A percentile compares a stretch with the other conserved stretches of the same genome.
phyloP scores from a whole-genome alignment of 2,888 invertebrate species.

The Drosophila mettleri region DNA sequence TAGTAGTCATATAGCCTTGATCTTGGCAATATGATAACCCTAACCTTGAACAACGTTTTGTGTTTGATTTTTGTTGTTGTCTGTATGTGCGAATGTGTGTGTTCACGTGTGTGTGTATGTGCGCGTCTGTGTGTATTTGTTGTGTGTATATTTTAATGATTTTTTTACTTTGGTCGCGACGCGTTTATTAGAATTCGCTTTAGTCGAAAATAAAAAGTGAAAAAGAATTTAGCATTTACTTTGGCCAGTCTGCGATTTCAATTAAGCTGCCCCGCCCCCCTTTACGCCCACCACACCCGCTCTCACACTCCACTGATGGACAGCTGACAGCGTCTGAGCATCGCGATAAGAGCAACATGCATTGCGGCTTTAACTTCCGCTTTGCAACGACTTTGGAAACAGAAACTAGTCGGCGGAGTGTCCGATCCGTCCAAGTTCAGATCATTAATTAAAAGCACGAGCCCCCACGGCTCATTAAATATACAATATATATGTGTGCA shows the following conservation, averaged over 20 bases:
- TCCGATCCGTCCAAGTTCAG: slow-evolving; percentile 58
- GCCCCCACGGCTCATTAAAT: slow-evolving; percentile 66
- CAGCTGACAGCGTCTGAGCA: slow-evolving; percentile 29
- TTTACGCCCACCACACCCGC: background rate
- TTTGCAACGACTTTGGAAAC: slow-evolving; percentile 50
- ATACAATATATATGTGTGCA: slow-evolving; percentile 16
- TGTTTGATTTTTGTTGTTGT: slow-evolving; percentile 64
- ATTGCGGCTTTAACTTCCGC: slow-evolving; percentile 58
- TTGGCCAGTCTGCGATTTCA: slow-evolving; percentile 64
- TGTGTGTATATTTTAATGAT: slow-evolving; percentile 65
- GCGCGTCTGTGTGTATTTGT: slow-evolving; percentile 31
- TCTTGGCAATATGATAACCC: slow-evolving; percentile 84
- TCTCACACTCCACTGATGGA: slow-evolving; percentile 1
- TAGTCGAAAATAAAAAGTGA: slow-evolving; percentile 23
- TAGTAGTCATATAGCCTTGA: slow-evolving; percentile 72
- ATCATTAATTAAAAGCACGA: slow-evolving; percentile 74
- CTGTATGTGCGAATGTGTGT: slow-evolving; percentile 17
- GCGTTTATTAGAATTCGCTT: slow-evolving; percentile 61
- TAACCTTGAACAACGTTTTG: slow-evolving; percentile 79
- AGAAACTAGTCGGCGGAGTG: slow-evolving; percentile 46
- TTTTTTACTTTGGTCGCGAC: slow-evolving; percentile 56
- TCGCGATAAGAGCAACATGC: slow-evolving; percentile 40
- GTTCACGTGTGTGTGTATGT: slow-evolving; percentile 21
- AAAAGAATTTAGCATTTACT: slow-evolving; percentile 49
- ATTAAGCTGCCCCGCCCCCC: slow-evolving; percentile 45